Evolutionary conservation across 1,140 invertebrate genomes (phyloP), one percentile per base, ranked within the genome.

Genomic region (Neodiprion virginianus): DNA sequence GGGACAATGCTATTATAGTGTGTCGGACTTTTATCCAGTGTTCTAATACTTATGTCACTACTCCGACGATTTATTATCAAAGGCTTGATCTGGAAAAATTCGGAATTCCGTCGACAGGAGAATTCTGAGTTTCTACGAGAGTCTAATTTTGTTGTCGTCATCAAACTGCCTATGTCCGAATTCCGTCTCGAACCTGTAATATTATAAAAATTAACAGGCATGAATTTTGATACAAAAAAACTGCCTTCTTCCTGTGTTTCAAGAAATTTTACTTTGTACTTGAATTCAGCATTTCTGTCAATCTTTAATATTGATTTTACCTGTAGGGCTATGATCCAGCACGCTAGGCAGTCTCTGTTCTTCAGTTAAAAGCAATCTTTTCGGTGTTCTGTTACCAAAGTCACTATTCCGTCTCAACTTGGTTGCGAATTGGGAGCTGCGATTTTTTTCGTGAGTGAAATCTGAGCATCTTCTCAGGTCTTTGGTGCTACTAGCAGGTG

Each of bases 361-460:
- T 0, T 79, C 80, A 0, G 77, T 65, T 0, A 77, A 75, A 21
- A 80, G 73, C 77, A 83, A 80, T 72, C 85, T 77, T 65, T 80
- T 85, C 1, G 85, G 85, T 17, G 82, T 84, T 48, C 85, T 77
- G 23, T 87, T 87, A 1, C 83, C 83, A 61, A 84, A 88, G 74
- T 88, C 87, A 49, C 86, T 87, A 71, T 88, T 87, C 9, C 87
- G 81, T 49, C 86, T 81, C 1, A 88, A 71, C 70, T 85, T 87
- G 8, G 77, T 83, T 8, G 86, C 84, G 8, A 88, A 88, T 10
- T 88, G 87, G n/a, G 87, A 87, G 48, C 81, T 80, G 14, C 85
- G 77, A 49, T 81, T 83, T 28, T 87, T 87, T 28, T 88, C 87
- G n/a, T 87, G 86, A 0, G 82, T 80, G 40, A 87, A 86, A 69